These are phyloP conservation scores for Cerceris rybyensis DNA, from an alignment of 2,888 invertebrate species.

Conservation along the genomic window DNA sequence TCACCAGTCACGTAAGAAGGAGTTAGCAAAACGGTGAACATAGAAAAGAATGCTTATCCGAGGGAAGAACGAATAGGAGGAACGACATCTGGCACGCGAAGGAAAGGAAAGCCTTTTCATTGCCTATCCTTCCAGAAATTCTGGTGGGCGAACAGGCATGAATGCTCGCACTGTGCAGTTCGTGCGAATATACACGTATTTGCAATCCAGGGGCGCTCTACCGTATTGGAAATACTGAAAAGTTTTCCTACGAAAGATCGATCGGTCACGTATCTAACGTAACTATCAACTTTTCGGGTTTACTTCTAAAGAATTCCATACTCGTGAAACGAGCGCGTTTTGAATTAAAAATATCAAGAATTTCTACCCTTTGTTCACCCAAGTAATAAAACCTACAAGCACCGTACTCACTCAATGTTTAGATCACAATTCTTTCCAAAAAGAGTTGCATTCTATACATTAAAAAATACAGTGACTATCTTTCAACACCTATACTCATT, in stretches of 20 bases:
- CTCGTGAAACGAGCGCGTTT: too few species aligned
- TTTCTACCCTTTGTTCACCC: too few species aligned
- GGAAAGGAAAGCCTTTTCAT: constrained; percentile 10
- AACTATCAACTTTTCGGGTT: background rate
- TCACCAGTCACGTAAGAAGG: background rate
- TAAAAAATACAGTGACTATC: too few species aligned
- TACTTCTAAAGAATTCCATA: background rate
- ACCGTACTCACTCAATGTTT: too few species aligned
- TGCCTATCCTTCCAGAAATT: constrained; percentile 16
- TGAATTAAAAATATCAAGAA: too few species aligned
- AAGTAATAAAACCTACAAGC: too few species aligned
- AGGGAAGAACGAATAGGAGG: background rate
- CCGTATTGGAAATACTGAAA: constrained; percentile 27
- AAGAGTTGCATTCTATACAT: too few species aligned
- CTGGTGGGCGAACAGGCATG: constrained; percentile 8
- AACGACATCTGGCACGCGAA: background rate
- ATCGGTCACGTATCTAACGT: constrained; percentile 25
- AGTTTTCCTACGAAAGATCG: constrained; percentile 27
- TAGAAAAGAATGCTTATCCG: background rate
- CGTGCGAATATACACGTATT: constrained; percentile 11
- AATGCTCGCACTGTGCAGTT: constrained; percentile 26
- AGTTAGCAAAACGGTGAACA: background rate
- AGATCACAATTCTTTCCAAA: too few species aligned
- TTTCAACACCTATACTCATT: too few species aligned
- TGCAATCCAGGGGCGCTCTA: background rate